These are phyloP conservation scores for Fistularia commersonii DNA, from an alignment of 2,797 vertebrate species.

Conservation along the genomic window DNA sequence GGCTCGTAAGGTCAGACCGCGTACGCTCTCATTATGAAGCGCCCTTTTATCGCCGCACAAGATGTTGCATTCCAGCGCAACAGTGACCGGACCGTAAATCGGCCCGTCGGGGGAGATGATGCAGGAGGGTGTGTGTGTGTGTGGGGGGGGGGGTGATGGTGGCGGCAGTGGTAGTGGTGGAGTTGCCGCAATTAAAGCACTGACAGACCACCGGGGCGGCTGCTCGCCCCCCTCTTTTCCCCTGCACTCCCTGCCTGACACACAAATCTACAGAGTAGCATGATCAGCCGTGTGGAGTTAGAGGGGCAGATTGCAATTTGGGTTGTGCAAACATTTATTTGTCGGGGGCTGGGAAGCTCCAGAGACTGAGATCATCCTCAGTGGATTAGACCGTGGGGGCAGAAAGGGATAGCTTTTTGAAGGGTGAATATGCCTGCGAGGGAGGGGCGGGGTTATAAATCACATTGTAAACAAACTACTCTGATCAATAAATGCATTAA, in stretches of 20 bases:
- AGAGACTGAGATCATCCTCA: slow-evolving; percentile 6
- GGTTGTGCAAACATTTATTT: slow-evolving; percentile 33
- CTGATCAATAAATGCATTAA: not conserved
- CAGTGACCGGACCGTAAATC: slow-evolving; percentile 51
- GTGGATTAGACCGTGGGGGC: slow-evolving; percentile 1
- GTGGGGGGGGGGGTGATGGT: not conserved
- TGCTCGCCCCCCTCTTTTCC: slow-evolving; percentile 19
- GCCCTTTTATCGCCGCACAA: slow-evolving; percentile 46
- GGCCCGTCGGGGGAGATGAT: slow-evolving; percentile 17
- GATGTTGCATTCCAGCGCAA: slow-evolving; percentile 33
- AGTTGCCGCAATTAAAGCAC: slow-evolving; percentile 45
- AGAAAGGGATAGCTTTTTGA: too few relatives aligned
- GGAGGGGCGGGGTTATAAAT: not conserved
- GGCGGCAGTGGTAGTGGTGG: too few relatives aligned
- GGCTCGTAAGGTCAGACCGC: slow-evolving; percentile 36
- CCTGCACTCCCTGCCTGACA: too few relatives aligned
- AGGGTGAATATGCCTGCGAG: too few relatives aligned
- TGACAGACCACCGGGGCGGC: slow-evolving; percentile 53
- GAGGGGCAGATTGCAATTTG: slow-evolving; percentile 29
- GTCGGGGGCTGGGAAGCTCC: not conserved
- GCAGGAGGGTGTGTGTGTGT: not conserved
- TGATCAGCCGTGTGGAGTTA: not conserved
- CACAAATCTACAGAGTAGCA: too few relatives aligned
- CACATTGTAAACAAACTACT: not conserved
- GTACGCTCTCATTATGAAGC: slow-evolving; percentile 31